Evolutionary conservation across 2,888 invertebrate genomes (phyloP).

Genomic region (Rhaphigaster nebulosa): DNA sequence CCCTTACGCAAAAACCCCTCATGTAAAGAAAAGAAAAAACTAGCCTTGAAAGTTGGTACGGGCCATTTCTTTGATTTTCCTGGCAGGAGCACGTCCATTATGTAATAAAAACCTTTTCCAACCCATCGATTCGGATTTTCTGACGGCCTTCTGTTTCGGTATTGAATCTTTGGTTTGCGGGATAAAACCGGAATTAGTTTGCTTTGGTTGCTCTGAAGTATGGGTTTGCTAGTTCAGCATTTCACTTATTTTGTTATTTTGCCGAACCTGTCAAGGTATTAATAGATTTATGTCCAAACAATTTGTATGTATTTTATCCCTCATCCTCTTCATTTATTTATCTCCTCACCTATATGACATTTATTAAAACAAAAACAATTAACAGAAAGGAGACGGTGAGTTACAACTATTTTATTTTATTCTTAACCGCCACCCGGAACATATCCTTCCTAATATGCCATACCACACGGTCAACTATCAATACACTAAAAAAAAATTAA

Average conservation of each 20-base stretch:
- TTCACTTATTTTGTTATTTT: constrained; percentile 23
- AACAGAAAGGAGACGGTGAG: too few species aligned
- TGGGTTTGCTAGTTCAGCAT: neutral
- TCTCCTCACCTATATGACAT: too few species aligned
- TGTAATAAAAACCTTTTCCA: constrained; percentile 28
- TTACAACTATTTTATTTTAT: too few species aligned
- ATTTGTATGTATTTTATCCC: neutral
- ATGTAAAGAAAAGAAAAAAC: neutral
- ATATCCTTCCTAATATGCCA: too few species aligned
- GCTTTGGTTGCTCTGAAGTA: constrained; percentile 22
- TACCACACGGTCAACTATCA: too few species aligned
- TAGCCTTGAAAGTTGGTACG: constrained; percentile 18
- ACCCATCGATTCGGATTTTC: constrained; percentile 23
- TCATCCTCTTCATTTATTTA: neutral
- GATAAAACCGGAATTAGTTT: constrained; percentile 23
- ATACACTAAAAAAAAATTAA: too few species aligned
- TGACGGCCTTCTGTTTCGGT: constrained; percentile 16
- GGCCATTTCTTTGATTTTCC: constrained; percentile 50
- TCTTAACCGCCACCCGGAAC: too few species aligned
- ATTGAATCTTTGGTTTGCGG: neutral
- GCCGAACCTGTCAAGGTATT: neutral
- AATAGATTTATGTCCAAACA: neutral
- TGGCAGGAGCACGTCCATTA: neutral
- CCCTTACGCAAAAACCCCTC: constrained; percentile 52
- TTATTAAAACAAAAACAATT: too few species aligned